phyloP scores from a whole-genome alignment of 2,888 invertebrate genomes.

The Anthophora plumipes region DNA sequence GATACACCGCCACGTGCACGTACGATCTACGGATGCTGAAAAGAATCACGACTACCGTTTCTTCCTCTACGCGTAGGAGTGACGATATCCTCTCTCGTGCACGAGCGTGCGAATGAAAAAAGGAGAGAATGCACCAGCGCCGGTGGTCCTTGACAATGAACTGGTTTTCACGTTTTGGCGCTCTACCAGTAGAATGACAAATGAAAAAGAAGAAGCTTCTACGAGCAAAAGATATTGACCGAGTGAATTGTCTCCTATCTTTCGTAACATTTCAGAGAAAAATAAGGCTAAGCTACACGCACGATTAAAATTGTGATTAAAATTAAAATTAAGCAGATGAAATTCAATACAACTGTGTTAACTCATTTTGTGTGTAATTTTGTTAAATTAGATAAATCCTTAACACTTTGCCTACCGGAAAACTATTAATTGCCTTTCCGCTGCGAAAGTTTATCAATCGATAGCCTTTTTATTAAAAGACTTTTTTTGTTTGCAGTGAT shows the following conservation, averaged over 20 bases:
- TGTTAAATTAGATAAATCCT: no score
- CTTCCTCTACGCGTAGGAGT: conserved; percentile 61
- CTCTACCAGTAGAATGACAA: conserved; percentile 35
- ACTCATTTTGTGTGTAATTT: no score
- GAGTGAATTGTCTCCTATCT: background rate
- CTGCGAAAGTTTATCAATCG: no score
- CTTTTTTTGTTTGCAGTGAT: no score
- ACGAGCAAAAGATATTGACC: conserved; percentile 6
- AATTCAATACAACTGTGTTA: no score
- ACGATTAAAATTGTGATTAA: no score
- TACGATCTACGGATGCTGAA: conserved; percentile 45
- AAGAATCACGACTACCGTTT: conserved; percentile 69
- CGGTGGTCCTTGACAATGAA: conserved; percentile 73
- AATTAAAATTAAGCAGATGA: no score
- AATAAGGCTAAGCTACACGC: no score
- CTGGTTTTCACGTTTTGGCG: conserved; percentile 62
- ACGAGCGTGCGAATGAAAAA: conserved; percentile 25
- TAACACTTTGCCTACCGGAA: no score
- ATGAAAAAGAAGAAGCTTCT: conserved; percentile 15
- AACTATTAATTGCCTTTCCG: no score
- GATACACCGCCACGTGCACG: conserved; percentile 52
- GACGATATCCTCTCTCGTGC: conserved; percentile 43
- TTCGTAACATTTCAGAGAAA: background rate
- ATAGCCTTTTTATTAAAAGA: no score
- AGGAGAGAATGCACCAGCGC: conserved; percentile 36